phyloP scores from a whole-genome alignment of 2,888 invertebrate genomes.

The Hypolimnas misippus region DNA sequence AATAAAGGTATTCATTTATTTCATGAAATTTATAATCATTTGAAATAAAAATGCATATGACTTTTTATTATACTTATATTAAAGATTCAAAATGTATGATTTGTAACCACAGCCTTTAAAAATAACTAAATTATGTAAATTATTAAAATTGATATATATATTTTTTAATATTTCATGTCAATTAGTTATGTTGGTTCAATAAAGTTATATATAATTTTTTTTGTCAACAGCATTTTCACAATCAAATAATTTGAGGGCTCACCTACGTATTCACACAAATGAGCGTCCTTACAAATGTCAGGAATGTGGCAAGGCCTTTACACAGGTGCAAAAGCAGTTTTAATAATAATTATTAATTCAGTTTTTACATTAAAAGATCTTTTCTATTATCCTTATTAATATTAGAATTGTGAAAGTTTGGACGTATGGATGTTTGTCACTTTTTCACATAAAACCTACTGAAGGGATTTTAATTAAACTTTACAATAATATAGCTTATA shows the following conservation, averaged over 20 bases:
- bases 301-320: conserved; percentile 80
- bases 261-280: conserved; percentile 80
- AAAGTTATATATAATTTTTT: not conserved
- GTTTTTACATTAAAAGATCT: too few species aligned
- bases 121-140: not conserved
- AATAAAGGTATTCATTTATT: conserved; percentile 69
- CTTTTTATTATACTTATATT: not conserved
- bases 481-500: too few species aligned
- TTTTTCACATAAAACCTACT: too few species aligned
- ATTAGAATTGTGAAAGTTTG: too few species aligned
- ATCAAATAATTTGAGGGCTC: conserved; percentile 79
- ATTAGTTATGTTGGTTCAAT: not conserved
- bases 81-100: too few species aligned
- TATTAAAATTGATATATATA: not conserved
- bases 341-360: not conserved
- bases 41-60: not conserved
- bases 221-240: conserved; percentile 75
- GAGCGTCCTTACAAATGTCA: conserved; percentile 80
- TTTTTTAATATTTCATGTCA: too few species aligned
- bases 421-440: too few species aligned
- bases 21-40: not conserved
- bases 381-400: not conserved
- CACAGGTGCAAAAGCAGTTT: conserved; percentile 62
- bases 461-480: too few species aligned
- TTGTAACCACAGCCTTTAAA: too few species aligned